Base-by-base conservation (phyloP, 2,113 vertebrate species). In the Macrotis lagotis region DNA sequence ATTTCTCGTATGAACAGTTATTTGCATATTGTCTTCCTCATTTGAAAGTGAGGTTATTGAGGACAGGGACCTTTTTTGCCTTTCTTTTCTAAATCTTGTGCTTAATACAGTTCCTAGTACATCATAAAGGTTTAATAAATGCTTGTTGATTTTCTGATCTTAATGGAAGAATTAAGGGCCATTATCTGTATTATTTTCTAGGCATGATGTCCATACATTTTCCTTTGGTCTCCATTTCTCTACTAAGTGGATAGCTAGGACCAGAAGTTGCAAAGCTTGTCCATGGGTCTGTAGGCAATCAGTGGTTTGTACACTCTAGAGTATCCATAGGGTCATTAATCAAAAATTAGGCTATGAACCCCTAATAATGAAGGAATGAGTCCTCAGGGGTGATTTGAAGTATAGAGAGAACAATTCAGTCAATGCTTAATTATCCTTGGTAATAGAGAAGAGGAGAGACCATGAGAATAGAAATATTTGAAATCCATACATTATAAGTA, bases 171-270 rank as follows among this genome's bases (percentile, higher is more conserved):
- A 93, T 25, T 12, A 49, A 95, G 52, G 55, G n/a, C 4, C 52
- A 91, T 95, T 95, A 96, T 90, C 44, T 48, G 44, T 55, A 19
- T 93, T 91, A 92, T 96, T 92, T 37, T 4, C 48, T 50, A 94
- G 93, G 50, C 25, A 92, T 52, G 44, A 25, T 92, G 25, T 12
- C n/a, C 48, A 88, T 49, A 89, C 37, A 52, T 50, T 83, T 19
- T 44, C 7, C n/a, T 44, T 83, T 44, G n/a, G 37, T 37, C 26
- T 83, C n/a, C n/a, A 44, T 83, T 44, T 83, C 66, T 44, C n/a
- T 0, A 83, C n/a, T 83, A 83, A 83, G n/a, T n/a, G 37, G 5
- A 22, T 24, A 44, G 66, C 66, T 7, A 83, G 66, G n/a, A n/a
- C n/a, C 37, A 44, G 37, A 83, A 83, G n/a, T 19, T 83, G 3